Conservation (phyloP, 2,797 vertebrate genomes). For the Xiphophorus birchmanni region DNA sequence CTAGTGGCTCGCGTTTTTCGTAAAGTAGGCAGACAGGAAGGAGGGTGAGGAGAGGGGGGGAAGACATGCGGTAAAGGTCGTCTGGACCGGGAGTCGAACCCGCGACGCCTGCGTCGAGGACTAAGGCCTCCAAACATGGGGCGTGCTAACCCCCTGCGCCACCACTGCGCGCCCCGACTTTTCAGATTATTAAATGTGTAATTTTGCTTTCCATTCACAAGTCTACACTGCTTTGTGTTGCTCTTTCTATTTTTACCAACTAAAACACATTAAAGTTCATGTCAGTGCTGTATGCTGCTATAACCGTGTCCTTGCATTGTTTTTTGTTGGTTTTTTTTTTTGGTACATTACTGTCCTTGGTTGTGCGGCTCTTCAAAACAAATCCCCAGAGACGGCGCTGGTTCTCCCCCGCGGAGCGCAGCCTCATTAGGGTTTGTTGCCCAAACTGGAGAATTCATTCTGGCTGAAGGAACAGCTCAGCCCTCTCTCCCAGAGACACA, state of each 20-base stretch:
- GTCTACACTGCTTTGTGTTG: background rate
- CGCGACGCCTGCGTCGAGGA: no score
- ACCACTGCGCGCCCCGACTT: no score
- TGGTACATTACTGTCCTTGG: constrained; percentile 14
- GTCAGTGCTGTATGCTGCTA: constrained; percentile 3
- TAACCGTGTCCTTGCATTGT: constrained; percentile 11
- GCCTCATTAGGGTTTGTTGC: constrained; percentile 76
- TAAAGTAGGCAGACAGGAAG: no score
- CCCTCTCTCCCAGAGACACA: constrained; percentile 53
- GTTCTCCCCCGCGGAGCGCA: constrained; percentile 59
- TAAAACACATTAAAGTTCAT: background rate
- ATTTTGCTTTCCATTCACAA: background rate
- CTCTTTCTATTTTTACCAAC: background rate
- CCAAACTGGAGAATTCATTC: constrained; percentile 57
- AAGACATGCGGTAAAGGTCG: no score
- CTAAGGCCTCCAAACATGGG: no score
- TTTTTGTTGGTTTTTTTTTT: background rate
- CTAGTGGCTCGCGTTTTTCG: no score
- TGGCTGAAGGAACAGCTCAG: constrained; percentile 39
- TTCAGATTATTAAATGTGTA: background rate
- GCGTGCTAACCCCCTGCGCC: no score
- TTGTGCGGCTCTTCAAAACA: constrained; percentile 53
- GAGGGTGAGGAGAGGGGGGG: no score
- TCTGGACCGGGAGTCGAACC: no score
- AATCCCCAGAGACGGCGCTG: constrained; percentile 49